Percentiles rank a stretch among this genome's conserved stretches.
Conservation (phyloP, 2,888 invertebrate species). For the Villa cingulata region DNA sequence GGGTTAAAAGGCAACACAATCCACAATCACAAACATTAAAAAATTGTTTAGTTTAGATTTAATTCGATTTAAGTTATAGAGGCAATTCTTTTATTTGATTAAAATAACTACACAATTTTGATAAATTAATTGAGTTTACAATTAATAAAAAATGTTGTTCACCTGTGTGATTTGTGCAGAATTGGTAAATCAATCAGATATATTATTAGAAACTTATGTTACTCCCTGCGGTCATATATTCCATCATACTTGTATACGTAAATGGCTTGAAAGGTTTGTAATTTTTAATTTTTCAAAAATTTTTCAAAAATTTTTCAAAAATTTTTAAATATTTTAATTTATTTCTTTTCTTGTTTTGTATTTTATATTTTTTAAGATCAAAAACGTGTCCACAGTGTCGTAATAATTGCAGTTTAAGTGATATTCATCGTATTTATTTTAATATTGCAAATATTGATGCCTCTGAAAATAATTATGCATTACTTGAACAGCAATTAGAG, state of each 20-base stretch:
- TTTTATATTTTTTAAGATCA: slow-evolving; percentile 38
- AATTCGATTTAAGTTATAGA: too few species aligned
- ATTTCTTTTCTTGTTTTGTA: too few species aligned
- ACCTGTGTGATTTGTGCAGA: neutral
- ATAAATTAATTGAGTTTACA: too few species aligned
- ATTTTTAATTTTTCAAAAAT: too few species aligned
- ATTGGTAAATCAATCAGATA: slow-evolving; percentile 43
- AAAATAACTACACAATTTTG: too few species aligned
- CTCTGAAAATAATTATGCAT: slow-evolving; percentile 43
- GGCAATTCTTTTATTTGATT: too few species aligned
- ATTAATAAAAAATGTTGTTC: neutral
- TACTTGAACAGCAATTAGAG: slow-evolving; percentile 51
- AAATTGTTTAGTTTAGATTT: too few species aligned
- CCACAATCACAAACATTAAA: too few species aligned
- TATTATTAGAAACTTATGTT: slow-evolving; percentile 44
- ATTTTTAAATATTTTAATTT: too few species aligned
- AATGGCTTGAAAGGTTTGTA: slow-evolving; percentile 54
- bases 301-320: too few species aligned
- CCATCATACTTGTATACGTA: slow-evolving; percentile 47
- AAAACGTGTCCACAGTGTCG: slow-evolving; percentile 67
- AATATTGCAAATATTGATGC: slow-evolving; percentile 46
- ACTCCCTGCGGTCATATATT: slow-evolving; percentile 61
- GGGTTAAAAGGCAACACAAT: too few species aligned
- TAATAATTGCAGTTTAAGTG: slow-evolving; percentile 45
- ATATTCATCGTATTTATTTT: slow-evolving; percentile 52